These are phyloP conservation scores for Crocodylus rhombifer DNA, from an alignment of 2,797 vertebrate species.

Conservation along the genomic window DNA sequence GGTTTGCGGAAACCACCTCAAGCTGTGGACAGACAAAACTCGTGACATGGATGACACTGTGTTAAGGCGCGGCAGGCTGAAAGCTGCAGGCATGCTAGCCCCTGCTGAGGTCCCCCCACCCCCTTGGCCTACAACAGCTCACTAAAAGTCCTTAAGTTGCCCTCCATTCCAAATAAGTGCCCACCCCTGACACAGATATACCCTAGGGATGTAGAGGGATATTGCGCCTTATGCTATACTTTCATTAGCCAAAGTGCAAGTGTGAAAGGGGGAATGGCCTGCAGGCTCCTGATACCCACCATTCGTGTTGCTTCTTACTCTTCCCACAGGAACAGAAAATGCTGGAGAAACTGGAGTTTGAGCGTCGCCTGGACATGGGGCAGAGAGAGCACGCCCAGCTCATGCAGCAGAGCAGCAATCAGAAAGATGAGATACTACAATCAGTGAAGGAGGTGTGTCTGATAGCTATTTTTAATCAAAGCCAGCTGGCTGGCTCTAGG, in stretches of 20 bases:
- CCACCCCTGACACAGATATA: neutral
- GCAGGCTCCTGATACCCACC: neutral
- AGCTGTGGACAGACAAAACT: no score
- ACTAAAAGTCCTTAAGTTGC: no score
- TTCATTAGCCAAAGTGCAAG: neutral
- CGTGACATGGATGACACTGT: no score
- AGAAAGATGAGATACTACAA: slow-evolving; percentile 90
- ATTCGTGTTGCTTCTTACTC: neutral
- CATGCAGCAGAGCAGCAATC: slow-evolving; percentile 84
- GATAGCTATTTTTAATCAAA: neutral
- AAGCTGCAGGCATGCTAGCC: no score
- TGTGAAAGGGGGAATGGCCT: neutral
- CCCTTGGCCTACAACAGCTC: no score
- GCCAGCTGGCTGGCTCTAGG: neutral
- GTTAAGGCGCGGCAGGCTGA: no score
- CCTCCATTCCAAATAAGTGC: no score
- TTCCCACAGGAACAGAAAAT: slow-evolving; percentile 87
- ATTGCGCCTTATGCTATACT: neutral
- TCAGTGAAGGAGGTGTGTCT: slow-evolving; percentile 87
- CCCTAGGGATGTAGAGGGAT: neutral
- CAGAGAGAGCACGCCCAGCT: slow-evolving; percentile 90
- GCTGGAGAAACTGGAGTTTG: slow-evolving; percentile 92
- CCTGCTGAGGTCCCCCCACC: no score
- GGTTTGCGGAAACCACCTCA: no score
- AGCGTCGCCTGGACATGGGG: slow-evolving; percentile 85